phyloP scores from a whole-genome alignment of 1,140 invertebrate genomes.

The Microplitis mediator region DNA sequence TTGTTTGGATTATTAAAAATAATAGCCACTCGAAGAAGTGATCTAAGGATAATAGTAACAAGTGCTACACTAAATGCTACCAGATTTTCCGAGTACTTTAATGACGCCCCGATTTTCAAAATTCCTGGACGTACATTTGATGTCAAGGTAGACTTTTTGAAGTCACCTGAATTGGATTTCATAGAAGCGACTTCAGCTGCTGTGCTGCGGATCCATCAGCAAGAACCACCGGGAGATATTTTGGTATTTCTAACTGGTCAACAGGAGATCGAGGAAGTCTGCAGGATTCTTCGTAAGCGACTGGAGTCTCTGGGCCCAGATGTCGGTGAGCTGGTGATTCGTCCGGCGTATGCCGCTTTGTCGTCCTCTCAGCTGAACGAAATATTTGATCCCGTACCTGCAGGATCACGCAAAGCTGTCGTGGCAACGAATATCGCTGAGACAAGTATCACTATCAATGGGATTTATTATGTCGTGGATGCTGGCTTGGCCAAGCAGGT shows the following conservation, averaged over 20 bases:
- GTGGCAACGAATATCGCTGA: slow-evolving; percentile 99
- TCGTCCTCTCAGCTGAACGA: slow-evolving; percentile 73
- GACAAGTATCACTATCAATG: slow-evolving; percentile 98
- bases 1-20: slow-evolving; percentile 93
- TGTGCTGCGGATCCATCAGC: slow-evolving; percentile 98
- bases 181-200: slow-evolving; percentile 97
- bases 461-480: slow-evolving; percentile 99
- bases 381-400: slow-evolving; percentile 78
- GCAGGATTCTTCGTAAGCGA: slow-evolving; percentile 96
- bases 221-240: slow-evolving; percentile 95
- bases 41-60: slow-evolving; percentile 97
- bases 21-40: slow-evolving; percentile 88
- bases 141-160: slow-evolving; percentile 96
- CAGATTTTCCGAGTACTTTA: slow-evolving; percentile 99
- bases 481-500: slow-evolving; percentile 99
- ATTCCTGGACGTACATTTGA: slow-evolving; percentile 98
- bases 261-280: slow-evolving; percentile 99
- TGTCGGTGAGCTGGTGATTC: slow-evolving; percentile 96
- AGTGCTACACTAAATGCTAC: slow-evolving; percentile 98
- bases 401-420: slow-evolving; percentile 96
- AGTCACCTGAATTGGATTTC: slow-evolving; percentile 98
- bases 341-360: slow-evolving; percentile 94
- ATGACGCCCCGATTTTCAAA: slow-evolving; percentile 92
- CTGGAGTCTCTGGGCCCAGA: slow-evolving; percentile 98
- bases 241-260: slow-evolving; percentile 95